Evolutionary conservation across 2,888 invertebrate species (phyloP), one percentile per base, ranked within the genome.

Genomic region (Acanthosepion esculentum): DNA sequence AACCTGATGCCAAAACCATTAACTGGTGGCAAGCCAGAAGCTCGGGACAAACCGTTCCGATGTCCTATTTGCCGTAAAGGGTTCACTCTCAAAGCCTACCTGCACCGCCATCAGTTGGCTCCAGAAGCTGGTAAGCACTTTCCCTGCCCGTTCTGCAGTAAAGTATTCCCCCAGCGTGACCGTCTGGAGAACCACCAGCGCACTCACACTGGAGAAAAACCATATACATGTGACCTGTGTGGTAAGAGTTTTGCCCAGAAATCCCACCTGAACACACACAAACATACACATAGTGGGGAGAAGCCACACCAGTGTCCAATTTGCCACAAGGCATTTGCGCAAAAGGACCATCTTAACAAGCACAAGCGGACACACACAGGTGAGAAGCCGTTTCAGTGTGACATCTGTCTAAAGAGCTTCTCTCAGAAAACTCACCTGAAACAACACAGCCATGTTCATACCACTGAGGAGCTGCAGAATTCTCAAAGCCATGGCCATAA

Each of bases 381-480:
- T 10, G 93, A 93, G n/a, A 93, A 93, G n/a, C 93, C 93, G 29
- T 93, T 93, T 53, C 93, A 93, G n/a, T 93, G 93, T 50, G 53
- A 29, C 26, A 48, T 93, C 20, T 93, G 93, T 48, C 29, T 93
- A 29, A 93, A 93, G 48, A 53, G 50, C 6, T 93, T 93, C 93
- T 93, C 93, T n/a, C 93, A 93, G 50, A 93, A 93, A 48, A 93
- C 93, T 53, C 93, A 93, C 50, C 50, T 93, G 93, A 93, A 93
- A 53, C 93, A 93, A 29, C 93, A 93, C 93, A 93, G 93, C 26
- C 93, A 48, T 15, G 53, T 93, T 50, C 93, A 93, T 29, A 53
- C 48, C 2, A 53, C 50, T 18, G 93, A 93, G 26, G 93, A 93
- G 48, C 48, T 93, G n/a, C 53, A 48, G 48, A 48, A 93, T 48